Conservation (phyloP, 2,888 invertebrate genomes). For the Parnassius mnemosyne region DNA sequence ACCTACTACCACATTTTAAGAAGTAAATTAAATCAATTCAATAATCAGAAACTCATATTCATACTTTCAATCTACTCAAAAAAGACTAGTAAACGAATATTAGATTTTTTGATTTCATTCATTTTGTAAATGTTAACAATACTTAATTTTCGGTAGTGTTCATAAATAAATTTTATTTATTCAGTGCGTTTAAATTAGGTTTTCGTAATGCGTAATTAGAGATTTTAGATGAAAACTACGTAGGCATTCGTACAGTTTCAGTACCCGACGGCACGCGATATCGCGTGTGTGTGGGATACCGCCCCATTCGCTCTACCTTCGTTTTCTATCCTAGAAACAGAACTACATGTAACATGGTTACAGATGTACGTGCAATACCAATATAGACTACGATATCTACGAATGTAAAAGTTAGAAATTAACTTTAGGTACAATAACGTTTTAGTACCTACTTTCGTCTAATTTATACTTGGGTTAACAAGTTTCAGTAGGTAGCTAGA, state of each 20-base stretch:
- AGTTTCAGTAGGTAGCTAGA: too few relatives aligned
- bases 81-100: too few relatives aligned
- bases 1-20: too few relatives aligned
- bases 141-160: neutral
- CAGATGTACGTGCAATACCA: slow-evolving; percentile 8
- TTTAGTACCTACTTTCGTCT: slow-evolving; percentile 2
- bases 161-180: neutral
- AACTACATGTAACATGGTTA: slow-evolving; percentile 11
- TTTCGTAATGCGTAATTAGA: slow-evolving; percentile 43
- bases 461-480: too few relatives aligned
- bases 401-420: slow-evolving; percentile 16
- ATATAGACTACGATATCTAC: slow-evolving; percentile 6
- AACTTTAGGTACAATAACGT: neutral
- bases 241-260: slow-evolving; percentile 53
- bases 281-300: slow-evolving; percentile 54
- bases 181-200: slow-evolving; percentile 30
- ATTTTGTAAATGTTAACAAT: too few relatives aligned
- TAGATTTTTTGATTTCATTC: too few relatives aligned
- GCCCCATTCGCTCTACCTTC: slow-evolving; percentile 36
- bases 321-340: slow-evolving; percentile 18
- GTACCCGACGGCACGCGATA: slow-evolving; percentile 66
- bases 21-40: too few relatives aligned
- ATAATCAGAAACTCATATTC: too few relatives aligned
- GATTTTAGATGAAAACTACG: slow-evolving; percentile 51
- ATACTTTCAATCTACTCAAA: too few relatives aligned